Conservation (phyloP, 2,888 invertebrate species). For the Cryptocephalus moraei region DNA sequence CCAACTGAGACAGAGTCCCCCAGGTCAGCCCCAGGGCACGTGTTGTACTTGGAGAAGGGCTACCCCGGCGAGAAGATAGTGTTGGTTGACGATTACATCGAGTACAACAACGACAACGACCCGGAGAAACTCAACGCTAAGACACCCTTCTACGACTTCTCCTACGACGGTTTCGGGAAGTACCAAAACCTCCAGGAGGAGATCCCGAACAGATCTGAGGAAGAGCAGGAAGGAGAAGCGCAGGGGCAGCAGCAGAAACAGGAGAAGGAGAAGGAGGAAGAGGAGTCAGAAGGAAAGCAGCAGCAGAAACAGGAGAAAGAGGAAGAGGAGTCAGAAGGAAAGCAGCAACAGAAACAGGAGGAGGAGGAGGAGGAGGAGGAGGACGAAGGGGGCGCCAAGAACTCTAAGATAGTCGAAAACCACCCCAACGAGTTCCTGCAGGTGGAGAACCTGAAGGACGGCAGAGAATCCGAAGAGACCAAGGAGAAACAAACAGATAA, state of each 20-base stretch:
- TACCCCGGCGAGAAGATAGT: not conserved
- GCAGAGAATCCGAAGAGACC: conserved; percentile 11
- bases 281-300: conserved; percentile 4
- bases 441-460: conserved; percentile 5
- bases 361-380: conserved; percentile 13
- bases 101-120: not conserved
- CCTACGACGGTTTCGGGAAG: too few species aligned
- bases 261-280: conserved; percentile 1
- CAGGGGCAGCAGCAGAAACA: not conserved
- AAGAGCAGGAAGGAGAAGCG: too few species aligned
- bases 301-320: not conserved
- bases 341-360: conserved; percentile 7
- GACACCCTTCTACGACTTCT: too few species aligned
- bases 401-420: conserved; percentile 1
- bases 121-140: too few species aligned
- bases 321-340: conserved; percentile 5
- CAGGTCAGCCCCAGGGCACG: too few species aligned
- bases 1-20: too few species aligned
- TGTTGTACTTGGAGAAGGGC: too few species aligned
- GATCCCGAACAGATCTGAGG: conserved; percentile 1
- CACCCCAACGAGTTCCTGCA: conserved; percentile 12
- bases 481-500: not conserved
- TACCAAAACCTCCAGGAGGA: too few species aligned
- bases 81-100: not conserved
- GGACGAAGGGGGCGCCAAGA: not conserved